phyloP scores from a whole-genome alignment of 2,113 vertebrate species.

The Clupea harengus region DNA sequence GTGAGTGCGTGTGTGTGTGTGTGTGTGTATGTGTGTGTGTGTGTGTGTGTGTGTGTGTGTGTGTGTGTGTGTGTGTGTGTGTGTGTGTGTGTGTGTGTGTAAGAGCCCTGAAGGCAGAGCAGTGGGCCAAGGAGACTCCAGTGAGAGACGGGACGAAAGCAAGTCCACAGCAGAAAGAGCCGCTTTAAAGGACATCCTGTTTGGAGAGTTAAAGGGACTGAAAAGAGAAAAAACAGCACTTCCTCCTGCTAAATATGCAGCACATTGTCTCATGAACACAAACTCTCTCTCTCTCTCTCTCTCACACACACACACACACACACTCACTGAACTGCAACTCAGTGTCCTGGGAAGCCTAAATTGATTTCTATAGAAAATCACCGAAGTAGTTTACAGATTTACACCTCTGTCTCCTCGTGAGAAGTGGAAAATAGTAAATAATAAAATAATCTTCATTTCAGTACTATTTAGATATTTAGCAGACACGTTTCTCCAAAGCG shows the following conservation, averaged over 20 bases:
- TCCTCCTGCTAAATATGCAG: constrained; percentile 45
- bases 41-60: too few relatives aligned
- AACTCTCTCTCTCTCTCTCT: background rate
- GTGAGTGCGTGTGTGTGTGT: too few relatives aligned
- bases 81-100: background rate
- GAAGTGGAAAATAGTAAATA: background rate
- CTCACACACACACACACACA: background rate
- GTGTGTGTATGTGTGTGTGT: too few relatives aligned
- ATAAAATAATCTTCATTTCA: too few relatives aligned
- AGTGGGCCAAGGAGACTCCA: background rate
- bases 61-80: too few relatives aligned
- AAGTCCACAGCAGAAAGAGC: background rate
- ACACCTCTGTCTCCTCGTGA: background rate
- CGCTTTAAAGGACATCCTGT: constrained; percentile 49
- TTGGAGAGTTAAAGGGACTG: constrained; percentile 19
- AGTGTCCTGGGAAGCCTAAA: background rate
- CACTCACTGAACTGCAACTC: background rate
- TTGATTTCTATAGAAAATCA: background rate
- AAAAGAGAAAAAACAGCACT: constrained; percentile 28
- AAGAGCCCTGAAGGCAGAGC: background rate
- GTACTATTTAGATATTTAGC: too few relatives aligned
- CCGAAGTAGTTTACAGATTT: background rate
- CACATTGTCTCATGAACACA: constrained; percentile 28
- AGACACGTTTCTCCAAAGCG: too few relatives aligned
- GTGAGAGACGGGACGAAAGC: too few relatives aligned